These are phyloP conservation scores for Anniella stebbinsi DNA, from an alignment of 2,797 vertebrate species.

Conservation along the genomic window DNA sequence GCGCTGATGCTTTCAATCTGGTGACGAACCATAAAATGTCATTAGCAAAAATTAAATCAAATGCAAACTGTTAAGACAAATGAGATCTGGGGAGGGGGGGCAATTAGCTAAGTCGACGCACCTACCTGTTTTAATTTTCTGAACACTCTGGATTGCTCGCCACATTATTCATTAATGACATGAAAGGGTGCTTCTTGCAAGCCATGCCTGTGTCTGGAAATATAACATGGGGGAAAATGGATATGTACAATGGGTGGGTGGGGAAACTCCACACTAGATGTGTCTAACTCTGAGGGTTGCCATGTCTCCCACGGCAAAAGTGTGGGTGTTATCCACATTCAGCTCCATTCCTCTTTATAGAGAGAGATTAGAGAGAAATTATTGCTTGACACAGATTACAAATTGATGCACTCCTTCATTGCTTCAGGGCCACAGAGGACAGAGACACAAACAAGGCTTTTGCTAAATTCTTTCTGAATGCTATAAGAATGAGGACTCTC, in stretches of 20 bases:
- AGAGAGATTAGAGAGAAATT: too few species aligned
- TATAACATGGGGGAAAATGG: neutral
- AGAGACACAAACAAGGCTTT: too few species aligned
- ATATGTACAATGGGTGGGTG: neutral
- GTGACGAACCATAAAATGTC: conserved; percentile 52
- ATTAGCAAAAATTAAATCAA: conserved; percentile 57
- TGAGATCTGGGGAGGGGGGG: conserved; percentile 34
- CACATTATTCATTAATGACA: conserved; percentile 14
- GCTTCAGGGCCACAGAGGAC: too few species aligned
- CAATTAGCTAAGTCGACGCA: conserved; percentile 47
- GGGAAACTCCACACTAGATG: neutral
- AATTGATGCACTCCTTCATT: too few species aligned
- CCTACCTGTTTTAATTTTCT: conserved; percentile 27
- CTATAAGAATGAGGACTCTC: too few species aligned
- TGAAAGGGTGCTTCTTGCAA: neutral
- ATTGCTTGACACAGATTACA: too few species aligned
- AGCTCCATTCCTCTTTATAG: too few species aligned
- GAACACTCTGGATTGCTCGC: neutral
- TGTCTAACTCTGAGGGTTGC: neutral
- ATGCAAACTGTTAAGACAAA: conserved; percentile 59
- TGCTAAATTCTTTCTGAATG: too few species aligned
- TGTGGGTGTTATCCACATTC: too few species aligned
- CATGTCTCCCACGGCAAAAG: neutral
- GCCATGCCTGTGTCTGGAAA: neutral
- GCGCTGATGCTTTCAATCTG: conserved; percentile 56